Evolutionary conservation across 2,888 invertebrate species (phyloP), one percentile per base, ranked within the genome.

Genomic region (Lepidocyrtinus sp.): DNA sequence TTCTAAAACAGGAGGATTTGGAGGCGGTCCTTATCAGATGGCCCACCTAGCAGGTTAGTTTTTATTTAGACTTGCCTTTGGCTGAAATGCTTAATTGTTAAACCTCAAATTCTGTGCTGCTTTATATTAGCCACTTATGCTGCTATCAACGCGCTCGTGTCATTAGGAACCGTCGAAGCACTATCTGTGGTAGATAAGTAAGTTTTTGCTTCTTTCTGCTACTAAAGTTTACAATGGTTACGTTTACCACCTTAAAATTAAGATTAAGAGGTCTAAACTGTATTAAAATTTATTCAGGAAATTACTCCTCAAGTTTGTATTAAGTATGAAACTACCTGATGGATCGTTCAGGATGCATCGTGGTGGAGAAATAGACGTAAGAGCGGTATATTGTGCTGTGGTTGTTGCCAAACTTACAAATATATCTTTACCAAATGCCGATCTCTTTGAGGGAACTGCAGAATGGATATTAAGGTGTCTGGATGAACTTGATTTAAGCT

Each of bases 381-480:
- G 99, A 87, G 98, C 98, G 5, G 95, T 94, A n/a, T 99, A 99
- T 88, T 99, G 99, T 91, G 99, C 99, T 21, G 90, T 96, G 50
- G 93, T 96, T 81, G 94, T 96, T 71, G 97, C 98, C 15, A 94
- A 94, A 88, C 89, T 99, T 67, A 94, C 96, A 2, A 94, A 95
- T 87, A 65, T 84, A 12, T 76, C 55, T 21, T 91, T 94, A 71
- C 76, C 93, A 92, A 36, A 69, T 12, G 92, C 93, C 59, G 91
- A 93, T 81, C 89, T 99, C 82, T 96, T 96, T 90, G 92, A 94
- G 83, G 93, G 93, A 71, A 95, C 97, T 12, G 95, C 95, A 0
- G 94, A 96, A 87, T 99, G 98, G 98, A 93, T 99, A 87, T 92
- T 94, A 27, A 91, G 91, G 91, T 92, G 88, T 46, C 26, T 9